A percentile compares a stretch with the other conserved stretches of the same genome.
These are phyloP conservation scores for Cranoglanis bouderius DNA, from an alignment of 2,113 vertebrate genomes.

Conservation along the genomic window DNA sequence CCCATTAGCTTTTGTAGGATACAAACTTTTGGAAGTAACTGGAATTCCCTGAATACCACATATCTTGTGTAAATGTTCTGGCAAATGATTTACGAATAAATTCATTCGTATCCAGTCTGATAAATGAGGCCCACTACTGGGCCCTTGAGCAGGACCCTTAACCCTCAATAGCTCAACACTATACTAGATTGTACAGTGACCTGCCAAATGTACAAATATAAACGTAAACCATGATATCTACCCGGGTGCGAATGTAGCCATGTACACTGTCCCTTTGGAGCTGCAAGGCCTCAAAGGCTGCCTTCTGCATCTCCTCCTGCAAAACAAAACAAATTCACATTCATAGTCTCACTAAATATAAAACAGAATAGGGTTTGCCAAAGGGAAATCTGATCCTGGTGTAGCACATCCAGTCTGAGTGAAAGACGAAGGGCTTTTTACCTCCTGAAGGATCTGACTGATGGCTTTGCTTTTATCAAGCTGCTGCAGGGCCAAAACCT, in stretches of 20 bases:
- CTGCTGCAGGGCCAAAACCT: constrained; percentile 86
- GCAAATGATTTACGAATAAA: not conserved
- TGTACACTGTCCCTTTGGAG: constrained; percentile 91
- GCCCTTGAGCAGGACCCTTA: not conserved
- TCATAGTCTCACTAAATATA: not conserved
- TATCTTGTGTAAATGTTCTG: not conserved
- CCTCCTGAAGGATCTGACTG: constrained; percentile 89
- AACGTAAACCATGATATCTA: constrained; percentile 58
- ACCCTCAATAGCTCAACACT: not conserved
- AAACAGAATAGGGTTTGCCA: not conserved
- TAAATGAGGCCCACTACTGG: not conserved
- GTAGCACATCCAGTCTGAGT: not conserved
- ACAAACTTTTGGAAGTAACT: not conserved
- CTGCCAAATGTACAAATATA: not conserved
- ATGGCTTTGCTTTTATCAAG: constrained; percentile 93
- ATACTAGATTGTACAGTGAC: not conserved
- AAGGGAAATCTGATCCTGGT: not conserved
- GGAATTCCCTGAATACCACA: not conserved
- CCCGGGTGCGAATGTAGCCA: constrained; percentile 89
- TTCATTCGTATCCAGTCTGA: not conserved
- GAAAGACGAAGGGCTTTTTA: constrained; percentile 55
- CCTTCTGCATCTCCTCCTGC: constrained; percentile 95
- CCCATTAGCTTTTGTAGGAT: not conserved
- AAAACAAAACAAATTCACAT: constrained; percentile 23
- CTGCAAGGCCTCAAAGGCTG: constrained; percentile 93